These are phyloP conservation scores for Frieseomelitta varia DNA, from an alignment of 1,140 invertebrate species.

Conservation along the genomic window DNA sequence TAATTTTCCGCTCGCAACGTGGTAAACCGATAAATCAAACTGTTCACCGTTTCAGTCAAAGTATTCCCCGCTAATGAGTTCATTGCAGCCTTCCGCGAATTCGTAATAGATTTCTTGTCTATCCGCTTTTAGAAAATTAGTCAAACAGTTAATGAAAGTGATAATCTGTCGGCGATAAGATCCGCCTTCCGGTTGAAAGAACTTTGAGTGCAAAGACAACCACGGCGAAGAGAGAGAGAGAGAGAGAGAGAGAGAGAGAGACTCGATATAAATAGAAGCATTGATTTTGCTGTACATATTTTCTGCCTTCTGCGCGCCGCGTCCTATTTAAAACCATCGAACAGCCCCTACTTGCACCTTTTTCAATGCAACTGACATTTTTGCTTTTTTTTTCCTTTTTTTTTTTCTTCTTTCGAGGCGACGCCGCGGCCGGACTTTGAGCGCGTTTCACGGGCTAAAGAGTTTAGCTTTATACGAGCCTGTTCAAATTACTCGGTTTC, in stretches of 20 bases:
- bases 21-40: neutral
- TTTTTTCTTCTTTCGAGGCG: too few relatives aligned
- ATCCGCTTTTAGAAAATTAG: neutral
- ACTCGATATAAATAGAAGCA: neutral
- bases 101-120: neutral
- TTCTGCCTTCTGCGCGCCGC: neutral
- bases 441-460: neutral
- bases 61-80: neutral
- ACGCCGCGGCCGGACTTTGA: neutral
- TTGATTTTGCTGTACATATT: neutral
- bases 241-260: neutral
- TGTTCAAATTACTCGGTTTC: neutral
- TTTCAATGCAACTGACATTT: neutral
- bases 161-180: neutral
- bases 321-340: neutral
- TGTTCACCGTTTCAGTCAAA: neutral
- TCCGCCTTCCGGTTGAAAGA: neutral
- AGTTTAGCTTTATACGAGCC: neutral
- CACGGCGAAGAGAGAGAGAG: neutral
- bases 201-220: neutral
- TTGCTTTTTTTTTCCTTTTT: neutral
- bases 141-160: neutral
- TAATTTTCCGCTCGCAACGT: neutral
- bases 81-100: neutral
- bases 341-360: neutral